Percentiles rank a stretch among this genome's conserved stretches.
phyloP scores from a whole-genome alignment of 1,140 invertebrate species.

The Tetraneura akinire region DNA sequence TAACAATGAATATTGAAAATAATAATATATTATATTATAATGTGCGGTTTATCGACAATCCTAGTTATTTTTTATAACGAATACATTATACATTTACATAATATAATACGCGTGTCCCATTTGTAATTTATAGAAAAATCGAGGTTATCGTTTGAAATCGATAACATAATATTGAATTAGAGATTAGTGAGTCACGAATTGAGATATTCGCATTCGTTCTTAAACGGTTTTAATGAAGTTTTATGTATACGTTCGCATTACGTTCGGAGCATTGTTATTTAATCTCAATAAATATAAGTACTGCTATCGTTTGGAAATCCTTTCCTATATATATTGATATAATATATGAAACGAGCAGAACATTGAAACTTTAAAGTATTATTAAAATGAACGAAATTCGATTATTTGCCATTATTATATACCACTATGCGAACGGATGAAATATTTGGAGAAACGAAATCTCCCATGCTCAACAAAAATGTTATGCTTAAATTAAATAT shows the following conservation, averaged over 20 bases:
- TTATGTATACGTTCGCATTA: not conserved
- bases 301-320: not conserved
- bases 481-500: too few relatives aligned
- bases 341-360: too few relatives aligned
- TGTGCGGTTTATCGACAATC: not conserved
- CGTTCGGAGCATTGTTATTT: not conserved
- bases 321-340: not conserved
- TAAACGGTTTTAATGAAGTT: slow-evolving; percentile 5
- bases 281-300: not conserved
- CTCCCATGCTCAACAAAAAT: too few relatives aligned
- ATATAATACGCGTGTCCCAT: not conserved
- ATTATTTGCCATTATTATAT: too few relatives aligned
- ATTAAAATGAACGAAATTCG: too few relatives aligned
- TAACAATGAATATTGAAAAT: not conserved
- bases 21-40: not conserved
- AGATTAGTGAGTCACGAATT: slow-evolving; percentile 1
- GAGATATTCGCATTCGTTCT: not conserved
- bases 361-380: too few relatives aligned
- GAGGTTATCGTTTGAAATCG: not conserved
- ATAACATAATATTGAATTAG: not conserved
- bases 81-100: not conserved
- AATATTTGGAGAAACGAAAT: too few relatives aligned
- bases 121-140: not conserved
- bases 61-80: not conserved
- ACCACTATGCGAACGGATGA: too few relatives aligned